Percentiles rank a stretch among this genome's conserved stretches.
Conservation (phyloP, 2,888 invertebrate genomes). For the Hyles lineata region DNA sequence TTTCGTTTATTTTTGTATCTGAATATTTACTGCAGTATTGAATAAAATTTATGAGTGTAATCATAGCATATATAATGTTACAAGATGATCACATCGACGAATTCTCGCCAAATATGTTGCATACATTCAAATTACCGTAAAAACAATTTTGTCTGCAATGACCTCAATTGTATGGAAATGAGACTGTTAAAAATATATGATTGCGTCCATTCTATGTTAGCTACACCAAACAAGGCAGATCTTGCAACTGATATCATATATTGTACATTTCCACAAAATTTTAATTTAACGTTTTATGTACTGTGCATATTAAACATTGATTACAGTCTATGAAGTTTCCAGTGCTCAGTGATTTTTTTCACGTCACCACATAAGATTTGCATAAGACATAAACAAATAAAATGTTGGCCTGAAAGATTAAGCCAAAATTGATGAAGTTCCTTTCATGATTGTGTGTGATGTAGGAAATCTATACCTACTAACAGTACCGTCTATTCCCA, state of each 20-base stretch:
- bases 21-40: no score
- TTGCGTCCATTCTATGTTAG: not conserved
- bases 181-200: conserved; percentile 32
- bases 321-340: not conserved
- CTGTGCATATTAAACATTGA: not conserved
- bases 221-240: not conserved
- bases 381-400: no score
- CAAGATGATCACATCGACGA: not conserved
- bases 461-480: no score
- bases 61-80: not conserved
- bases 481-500: no score
- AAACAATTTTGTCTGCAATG: conserved; percentile 31
- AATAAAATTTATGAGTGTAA: not conserved
- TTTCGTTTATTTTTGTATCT: no score
- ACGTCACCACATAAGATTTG: no score
- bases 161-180: conserved; percentile 38
- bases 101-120: not conserved
- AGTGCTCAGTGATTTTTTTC: not conserved
- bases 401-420: no score
- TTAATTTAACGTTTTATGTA: not conserved
- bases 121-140: conserved; percentile 3
- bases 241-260: conserved; percentile 14
- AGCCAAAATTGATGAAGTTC: no score
- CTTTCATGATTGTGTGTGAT: no score
- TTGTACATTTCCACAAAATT: conserved; percentile 4